Evolutionary conservation across 1,140 invertebrate genomes (phyloP).

Genomic region (Drosophila orena): DNA sequence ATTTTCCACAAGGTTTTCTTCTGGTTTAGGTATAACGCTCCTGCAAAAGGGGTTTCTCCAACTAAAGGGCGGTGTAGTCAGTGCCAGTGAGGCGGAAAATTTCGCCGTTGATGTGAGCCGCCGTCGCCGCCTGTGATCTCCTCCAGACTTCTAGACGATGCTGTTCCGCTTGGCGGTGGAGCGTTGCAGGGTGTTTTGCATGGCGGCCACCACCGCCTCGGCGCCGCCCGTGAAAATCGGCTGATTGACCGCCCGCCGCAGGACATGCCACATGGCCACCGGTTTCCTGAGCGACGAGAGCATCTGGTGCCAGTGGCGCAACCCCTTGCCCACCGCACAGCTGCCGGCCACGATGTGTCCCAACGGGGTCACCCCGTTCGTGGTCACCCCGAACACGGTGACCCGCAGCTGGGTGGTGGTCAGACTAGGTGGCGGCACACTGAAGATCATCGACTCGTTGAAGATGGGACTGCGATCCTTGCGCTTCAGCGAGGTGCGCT

Average conservation of each 20-base stretch:
- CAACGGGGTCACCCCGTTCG: conserved; percentile 86
- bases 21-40: neutral
- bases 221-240: conserved; percentile 77
- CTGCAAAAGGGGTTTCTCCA: conserved; percentile 16
- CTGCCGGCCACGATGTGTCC: conserved; percentile 91
- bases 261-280: conserved; percentile 93
- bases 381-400: conserved; percentile 88
- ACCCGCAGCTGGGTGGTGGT: conserved; percentile 90
- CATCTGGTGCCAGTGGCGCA: conserved; percentile 95
- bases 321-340: conserved; percentile 88
- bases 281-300: conserved; percentile 91
- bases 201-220: conserved; percentile 77
- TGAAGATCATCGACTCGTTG: conserved; percentile 93
- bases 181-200: conserved; percentile 73
- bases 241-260: conserved; percentile 86
- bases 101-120: neutral
- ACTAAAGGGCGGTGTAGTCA: conserved; percentile 15
- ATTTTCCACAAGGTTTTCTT: conserved; percentile 45
- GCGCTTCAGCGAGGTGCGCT: conserved; percentile 90
- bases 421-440: conserved; percentile 88
- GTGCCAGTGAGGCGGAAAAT: conserved; percentile 17
- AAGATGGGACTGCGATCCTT: conserved; percentile 90
- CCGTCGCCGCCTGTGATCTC: neutral
- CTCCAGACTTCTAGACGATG: conserved; percentile 50
- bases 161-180: conserved; percentile 76